phyloP scores from a whole-genome alignment of 2,113 vertebrate species.

The Parus major region DNA sequence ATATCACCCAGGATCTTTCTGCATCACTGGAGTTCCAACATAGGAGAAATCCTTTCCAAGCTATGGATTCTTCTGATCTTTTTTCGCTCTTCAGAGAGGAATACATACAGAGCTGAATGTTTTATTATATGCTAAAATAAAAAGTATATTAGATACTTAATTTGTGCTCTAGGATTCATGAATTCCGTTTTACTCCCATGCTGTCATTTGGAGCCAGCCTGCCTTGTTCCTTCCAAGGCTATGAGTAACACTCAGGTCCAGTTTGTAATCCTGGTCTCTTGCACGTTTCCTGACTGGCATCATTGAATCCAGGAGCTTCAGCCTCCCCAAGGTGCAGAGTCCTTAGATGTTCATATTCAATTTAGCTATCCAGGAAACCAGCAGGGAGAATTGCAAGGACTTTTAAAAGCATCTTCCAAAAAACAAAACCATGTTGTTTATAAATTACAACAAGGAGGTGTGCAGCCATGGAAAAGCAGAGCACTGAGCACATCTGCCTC shows the following conservation, averaged over 20 bases:
- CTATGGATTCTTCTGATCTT: background rate
- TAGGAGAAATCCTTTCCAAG: background rate
- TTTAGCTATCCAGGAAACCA: background rate
- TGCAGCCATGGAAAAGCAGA: background rate
- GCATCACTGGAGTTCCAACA: background rate
- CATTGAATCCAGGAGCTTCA: background rate
- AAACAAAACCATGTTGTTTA: background rate
- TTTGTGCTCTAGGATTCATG: background rate
- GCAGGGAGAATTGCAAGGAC: background rate
- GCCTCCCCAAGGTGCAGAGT: background rate
- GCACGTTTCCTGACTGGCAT: background rate
- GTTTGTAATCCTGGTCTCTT: background rate
- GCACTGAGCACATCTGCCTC: background rate
- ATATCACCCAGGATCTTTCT: background rate
- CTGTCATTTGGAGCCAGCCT: background rate
- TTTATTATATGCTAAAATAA: background rate
- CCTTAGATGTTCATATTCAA: background rate
- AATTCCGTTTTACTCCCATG: background rate
- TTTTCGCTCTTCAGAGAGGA: background rate
- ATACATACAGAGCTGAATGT: background rate
- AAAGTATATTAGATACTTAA: background rate
- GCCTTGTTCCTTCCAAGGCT: background rate
- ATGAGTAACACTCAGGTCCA: background rate
- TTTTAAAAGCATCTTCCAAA: background rate
- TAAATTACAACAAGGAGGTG: background rate